Base-by-base conservation (phyloP, 1,140 invertebrate genomes). In the Macrostomum lignano region DNA sequence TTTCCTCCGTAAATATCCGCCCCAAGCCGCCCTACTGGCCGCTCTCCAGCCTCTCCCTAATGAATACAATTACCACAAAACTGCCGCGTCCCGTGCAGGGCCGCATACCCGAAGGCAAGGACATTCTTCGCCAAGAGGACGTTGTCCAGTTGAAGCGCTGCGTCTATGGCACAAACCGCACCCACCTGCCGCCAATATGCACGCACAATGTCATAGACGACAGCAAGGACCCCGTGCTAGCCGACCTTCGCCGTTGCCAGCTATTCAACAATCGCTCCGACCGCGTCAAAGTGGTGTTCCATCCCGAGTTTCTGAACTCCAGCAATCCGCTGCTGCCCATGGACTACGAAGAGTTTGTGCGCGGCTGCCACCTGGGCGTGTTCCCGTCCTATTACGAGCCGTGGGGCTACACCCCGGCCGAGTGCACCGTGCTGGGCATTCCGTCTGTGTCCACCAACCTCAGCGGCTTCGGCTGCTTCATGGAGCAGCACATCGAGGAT, bases 341-440 rank as follows among this genome's bases (percentile, higher is more conserved):
- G 38, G 88, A 96, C 49, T 99, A 99, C 51, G 86, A 96, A 54
- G 88, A 98, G 49, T 98, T 98, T 61, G 88, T 98, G 0, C 65
- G 91, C 32, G 91, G 91, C 25, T 98, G 91, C 48, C 91, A 98
- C 62, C 65, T 99, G 36, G 86, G 86, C 3, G 82, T 94, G 10
- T 98, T 98, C 54, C 86, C 88, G 1, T 93, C 82, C 2, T 94
- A 94, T 51, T 98, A 98, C 51, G 91, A 98, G 54, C 88, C 88
- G 0, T 98, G 91, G 91, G 91, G 1, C 26, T 33, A 33, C 20
- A 33, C 32, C 7, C 32, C 32, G 11, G 91, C 86, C 3, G 91
- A 98, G 58, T 98, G 91, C 48, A 98, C 91, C 0, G 84, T 98
- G 4, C 94, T 96, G 86, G 91, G 91, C 2, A 88, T 94, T 44